phyloP scores from a whole-genome alignment of 2,888 invertebrate genomes.

The Leptopterna dolabrata region DNA sequence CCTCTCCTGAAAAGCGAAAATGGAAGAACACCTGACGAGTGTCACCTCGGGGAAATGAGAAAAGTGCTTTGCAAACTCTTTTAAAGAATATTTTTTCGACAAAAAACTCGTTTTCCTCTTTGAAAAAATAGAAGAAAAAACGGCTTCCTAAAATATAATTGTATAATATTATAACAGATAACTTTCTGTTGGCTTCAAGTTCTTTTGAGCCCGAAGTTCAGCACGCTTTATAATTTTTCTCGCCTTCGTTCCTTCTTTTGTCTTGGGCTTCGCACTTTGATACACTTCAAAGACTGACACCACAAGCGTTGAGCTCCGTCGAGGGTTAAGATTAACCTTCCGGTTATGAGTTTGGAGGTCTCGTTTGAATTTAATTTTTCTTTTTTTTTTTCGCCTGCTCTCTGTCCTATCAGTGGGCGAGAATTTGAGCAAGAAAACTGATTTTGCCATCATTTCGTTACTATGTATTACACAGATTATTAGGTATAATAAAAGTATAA shows the following conservation, averaged over 20 bases:
- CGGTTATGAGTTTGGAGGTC: not conserved
- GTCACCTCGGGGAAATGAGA: conserved; percentile 3
- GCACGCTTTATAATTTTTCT: not conserved
- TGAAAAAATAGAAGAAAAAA: not conserved
- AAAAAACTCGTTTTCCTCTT: not conserved
- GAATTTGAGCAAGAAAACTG: no score
- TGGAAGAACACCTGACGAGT: conserved; percentile 3
- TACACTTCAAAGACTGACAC: conserved; percentile 34
- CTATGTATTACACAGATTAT: no score
- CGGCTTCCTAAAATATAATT: not conserved
- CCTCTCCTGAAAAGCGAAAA: not conserved
- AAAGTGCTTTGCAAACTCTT: not conserved
- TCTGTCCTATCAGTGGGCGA: no score
- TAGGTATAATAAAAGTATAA: no score
- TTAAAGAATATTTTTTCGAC: not conserved
- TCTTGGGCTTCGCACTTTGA: conserved; percentile 3
- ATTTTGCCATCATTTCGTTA: no score
- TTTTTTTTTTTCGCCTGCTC: no score
- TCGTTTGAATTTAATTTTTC: not conserved
- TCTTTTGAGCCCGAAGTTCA: not conserved
- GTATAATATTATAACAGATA: not conserved
- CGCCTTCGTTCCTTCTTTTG: not conserved
- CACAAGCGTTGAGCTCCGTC: conserved; percentile 20
- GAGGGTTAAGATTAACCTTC: conserved; percentile 21
- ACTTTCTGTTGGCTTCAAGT: not conserved